Conservation (phyloP, 2,113 vertebrate genomes). For the Eleginops maclovinus region DNA sequence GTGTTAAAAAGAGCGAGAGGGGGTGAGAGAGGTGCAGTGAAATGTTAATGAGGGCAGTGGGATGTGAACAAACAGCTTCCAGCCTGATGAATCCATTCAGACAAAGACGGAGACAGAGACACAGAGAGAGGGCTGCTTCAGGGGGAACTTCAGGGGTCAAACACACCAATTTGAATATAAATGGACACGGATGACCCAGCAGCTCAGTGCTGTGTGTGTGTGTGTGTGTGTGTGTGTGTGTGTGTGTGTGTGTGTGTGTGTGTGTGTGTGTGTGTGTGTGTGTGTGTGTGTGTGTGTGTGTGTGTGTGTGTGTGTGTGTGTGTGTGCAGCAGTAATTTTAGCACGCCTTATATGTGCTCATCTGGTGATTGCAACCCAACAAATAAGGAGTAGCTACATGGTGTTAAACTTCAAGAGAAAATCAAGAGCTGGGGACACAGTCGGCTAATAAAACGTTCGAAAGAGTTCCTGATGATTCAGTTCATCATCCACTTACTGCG, state of each 20-base stretch:
- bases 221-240: slow-evolving; percentile 5
- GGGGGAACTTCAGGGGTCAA: slow-evolving; percentile 45
- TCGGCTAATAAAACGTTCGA: not conserved
- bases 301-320: not conserved
- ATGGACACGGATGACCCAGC: slow-evolving; percentile 44
- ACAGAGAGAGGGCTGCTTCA: slow-evolving; percentile 18
- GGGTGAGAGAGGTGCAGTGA: slow-evolving; percentile 46
- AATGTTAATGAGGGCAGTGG: slow-evolving; percentile 76
- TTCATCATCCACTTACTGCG: too few relatives aligned
- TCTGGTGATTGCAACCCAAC: not conserved
- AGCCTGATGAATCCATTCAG: slow-evolving; percentile 72
- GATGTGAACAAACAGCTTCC: slow-evolving; percentile 74
- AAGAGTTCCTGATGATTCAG: too few relatives aligned
- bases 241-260: slow-evolving; percentile 5
- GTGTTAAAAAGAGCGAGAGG: slow-evolving; percentile 29
- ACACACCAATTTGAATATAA: slow-evolving; percentile 56
- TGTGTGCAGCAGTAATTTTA: not conserved
- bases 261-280: slow-evolving; percentile 7
- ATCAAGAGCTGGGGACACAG: not conserved
- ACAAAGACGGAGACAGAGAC: slow-evolving; percentile 38
- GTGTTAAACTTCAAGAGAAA: not conserved
- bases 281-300: not conserved
- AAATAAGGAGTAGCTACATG: not conserved
- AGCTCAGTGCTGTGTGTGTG: not conserved
- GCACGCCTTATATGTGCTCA: slow-evolving; percentile 1